These are phyloP conservation scores for Mnemiopsis leidyi DNA, from an alignment of 37 sponge, comb jelly and placozoan species.

Conservation along the genomic window DNA sequence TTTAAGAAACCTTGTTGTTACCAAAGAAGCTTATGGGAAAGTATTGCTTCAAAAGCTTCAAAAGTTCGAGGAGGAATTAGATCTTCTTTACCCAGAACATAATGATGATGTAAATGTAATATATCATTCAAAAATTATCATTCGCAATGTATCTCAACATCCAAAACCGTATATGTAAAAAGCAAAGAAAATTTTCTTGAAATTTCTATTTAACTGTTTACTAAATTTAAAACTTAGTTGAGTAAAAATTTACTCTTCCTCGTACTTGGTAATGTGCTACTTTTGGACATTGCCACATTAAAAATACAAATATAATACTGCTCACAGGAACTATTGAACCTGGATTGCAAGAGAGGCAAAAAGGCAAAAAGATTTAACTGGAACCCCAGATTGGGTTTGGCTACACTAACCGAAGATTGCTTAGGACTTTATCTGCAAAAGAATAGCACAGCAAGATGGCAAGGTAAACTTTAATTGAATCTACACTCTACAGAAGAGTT, in stretches of 20 bases:
- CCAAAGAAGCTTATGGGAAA: background rate
- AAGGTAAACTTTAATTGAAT: too few species aligned
- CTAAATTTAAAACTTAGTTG: too few species aligned
- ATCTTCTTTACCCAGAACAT: background rate
- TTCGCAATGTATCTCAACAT: too few species aligned
- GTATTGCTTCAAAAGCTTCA: background rate
- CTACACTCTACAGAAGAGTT: too few species aligned
- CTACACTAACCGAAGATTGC: conserved; percentile 10
- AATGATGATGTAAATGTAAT: background rate
- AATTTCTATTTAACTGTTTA: too few species aligned
- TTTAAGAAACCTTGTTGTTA: background rate
- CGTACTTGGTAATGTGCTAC: too few species aligned
- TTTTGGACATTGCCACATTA: too few species aligned
- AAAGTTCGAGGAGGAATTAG: background rate
- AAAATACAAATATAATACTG: too few species aligned
- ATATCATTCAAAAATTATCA: too few species aligned
- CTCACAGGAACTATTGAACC: conserved; percentile 3
- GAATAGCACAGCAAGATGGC: conserved; percentile 20
- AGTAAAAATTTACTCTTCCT: too few species aligned
- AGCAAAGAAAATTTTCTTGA: too few species aligned
- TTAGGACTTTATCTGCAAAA: conserved; percentile 5
- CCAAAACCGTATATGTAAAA: too few species aligned
- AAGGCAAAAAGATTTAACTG: background rate
- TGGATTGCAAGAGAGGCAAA: background rate
- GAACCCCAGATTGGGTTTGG: conserved; percentile 20